Conservation (phyloP, 1,140 invertebrate species). For the Drosophila persimilis region DNA sequence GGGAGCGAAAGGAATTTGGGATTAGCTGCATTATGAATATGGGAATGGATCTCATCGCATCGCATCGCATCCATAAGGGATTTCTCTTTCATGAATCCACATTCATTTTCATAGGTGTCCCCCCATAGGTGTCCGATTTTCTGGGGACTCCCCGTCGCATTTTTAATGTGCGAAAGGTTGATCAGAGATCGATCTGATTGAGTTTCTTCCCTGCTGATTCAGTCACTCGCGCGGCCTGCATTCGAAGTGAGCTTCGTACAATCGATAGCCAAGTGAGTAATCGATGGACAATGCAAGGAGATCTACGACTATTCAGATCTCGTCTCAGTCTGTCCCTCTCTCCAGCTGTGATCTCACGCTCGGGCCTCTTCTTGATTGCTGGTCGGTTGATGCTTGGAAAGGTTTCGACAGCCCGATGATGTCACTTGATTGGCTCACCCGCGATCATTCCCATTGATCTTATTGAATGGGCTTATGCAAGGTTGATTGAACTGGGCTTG, state of each 20-base stretch:
- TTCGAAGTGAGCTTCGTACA: not conserved
- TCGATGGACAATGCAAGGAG: conserved; percentile 15
- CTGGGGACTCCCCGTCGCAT: conserved; percentile 16
- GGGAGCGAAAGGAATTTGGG: conserved; percentile 24
- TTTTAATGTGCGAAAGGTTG: conserved; percentile 7
- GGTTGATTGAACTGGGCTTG: not conserved
- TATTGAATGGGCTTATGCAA: not conserved
- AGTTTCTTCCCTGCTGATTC: no score
- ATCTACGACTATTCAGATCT: conserved; percentile 23
- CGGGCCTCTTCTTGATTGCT: not conserved
- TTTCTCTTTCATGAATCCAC: conserved; percentile 9
- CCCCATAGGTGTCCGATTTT: not conserved
- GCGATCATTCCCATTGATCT: conserved; percentile 21
- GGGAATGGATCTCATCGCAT: conserved; percentile 11
- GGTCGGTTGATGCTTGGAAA: conserved; percentile 1
- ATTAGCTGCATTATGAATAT: conserved; percentile 23
- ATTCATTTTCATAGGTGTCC: conserved; percentile 18
- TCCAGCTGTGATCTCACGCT: conserved; percentile 20
- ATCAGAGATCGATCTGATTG: no score
- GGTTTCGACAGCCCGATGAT: conserved; percentile 33
- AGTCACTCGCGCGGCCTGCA: no score
- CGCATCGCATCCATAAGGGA: conserved; percentile 6
- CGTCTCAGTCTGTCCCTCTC: not conserved
- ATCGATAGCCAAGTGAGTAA: conserved; percentile 35
- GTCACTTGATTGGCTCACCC: conserved; percentile 40